Conservation (phyloP, 1,140 invertebrate genomes). For the Galendromus occidentalis region DNA sequence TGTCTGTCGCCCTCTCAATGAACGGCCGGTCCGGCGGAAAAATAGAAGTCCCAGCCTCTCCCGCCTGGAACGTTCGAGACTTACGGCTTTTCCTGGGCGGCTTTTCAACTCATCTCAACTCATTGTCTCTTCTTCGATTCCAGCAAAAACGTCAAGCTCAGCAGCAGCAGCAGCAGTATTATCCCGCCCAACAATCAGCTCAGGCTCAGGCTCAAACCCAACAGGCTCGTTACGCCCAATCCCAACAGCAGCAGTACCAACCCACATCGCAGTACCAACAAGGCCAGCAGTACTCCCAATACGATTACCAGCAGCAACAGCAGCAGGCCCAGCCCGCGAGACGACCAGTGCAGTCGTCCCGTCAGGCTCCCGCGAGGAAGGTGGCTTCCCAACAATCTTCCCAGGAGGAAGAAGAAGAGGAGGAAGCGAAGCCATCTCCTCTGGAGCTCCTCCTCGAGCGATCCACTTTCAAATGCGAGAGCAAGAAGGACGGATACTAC, state of each 20-base stretch:
- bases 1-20: too few relatives aligned
- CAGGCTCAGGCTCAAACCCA: neutral
- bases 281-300: neutral
- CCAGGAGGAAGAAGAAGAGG: conserved; percentile 36
- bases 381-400: neutral
- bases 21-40: too few relatives aligned
- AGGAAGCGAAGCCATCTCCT: conserved; percentile 64
- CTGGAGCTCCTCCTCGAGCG: conserved; percentile 52
- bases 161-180: conserved; percentile 2
- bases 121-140: neutral
- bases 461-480: conserved; percentile 57
- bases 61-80: too few relatives aligned
- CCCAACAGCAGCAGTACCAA: neutral
- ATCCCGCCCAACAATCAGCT: neutral
- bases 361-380: conserved; percentile 4
- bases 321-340: neutral
- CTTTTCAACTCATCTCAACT: too few relatives aligned
- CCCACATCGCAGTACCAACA: neutral
- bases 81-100: too few relatives aligned
- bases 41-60: too few relatives aligned
- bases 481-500: conserved; percentile 67
- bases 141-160: conserved; percentile 8
- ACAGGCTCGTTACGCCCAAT: neutral
- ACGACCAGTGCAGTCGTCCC: neutral
- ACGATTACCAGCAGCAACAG: conserved; percentile 2